These are phyloP conservation scores for Reinhardtius hippoglossoides DNA, from an alignment of 2,113 vertebrate species.

Conservation along the genomic window DNA sequence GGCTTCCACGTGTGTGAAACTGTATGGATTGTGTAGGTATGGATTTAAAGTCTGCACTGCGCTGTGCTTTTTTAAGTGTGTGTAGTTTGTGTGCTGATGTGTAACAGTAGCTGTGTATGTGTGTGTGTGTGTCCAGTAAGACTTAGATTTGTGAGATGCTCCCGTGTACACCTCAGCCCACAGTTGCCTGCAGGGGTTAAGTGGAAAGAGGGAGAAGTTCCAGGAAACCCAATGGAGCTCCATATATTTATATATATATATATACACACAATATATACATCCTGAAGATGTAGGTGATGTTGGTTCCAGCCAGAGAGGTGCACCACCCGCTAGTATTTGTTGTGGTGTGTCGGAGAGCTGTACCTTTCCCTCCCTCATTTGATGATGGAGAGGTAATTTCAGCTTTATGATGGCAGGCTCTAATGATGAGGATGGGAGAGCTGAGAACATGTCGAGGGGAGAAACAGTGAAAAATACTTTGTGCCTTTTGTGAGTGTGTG, in stretches of 20 bases:
- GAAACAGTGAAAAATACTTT: constrained; percentile 31
- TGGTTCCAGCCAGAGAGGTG: constrained; percentile 13
- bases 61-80: not conserved
- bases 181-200: constrained; percentile 38
- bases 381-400: constrained; percentile 78
- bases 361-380: constrained; percentile 56
- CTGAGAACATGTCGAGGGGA: constrained; percentile 40
- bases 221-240: constrained; percentile 4
- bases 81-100: not conserved
- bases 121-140: not conserved
- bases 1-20: not conserved
- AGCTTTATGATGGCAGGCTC: constrained; percentile 60
- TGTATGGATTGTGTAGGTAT: not conserved
- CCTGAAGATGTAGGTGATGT: constrained; percentile 12
- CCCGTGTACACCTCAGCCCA: constrained; percentile 15
- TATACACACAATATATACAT: not conserved
- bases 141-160: constrained; percentile 29
- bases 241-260: not conserved
- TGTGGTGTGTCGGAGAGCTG: constrained; percentile 61
- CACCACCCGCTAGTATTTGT: constrained; percentile 65
- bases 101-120: not conserved
- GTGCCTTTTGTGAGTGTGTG: constrained; percentile 9
- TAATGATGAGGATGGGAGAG: constrained; percentile 62
- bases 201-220: constrained; percentile 25
- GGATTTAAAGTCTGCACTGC: not conserved